Base-by-base conservation (phyloP, 2,113 vertebrate species). In the Acrocephalus kingi region DNA sequence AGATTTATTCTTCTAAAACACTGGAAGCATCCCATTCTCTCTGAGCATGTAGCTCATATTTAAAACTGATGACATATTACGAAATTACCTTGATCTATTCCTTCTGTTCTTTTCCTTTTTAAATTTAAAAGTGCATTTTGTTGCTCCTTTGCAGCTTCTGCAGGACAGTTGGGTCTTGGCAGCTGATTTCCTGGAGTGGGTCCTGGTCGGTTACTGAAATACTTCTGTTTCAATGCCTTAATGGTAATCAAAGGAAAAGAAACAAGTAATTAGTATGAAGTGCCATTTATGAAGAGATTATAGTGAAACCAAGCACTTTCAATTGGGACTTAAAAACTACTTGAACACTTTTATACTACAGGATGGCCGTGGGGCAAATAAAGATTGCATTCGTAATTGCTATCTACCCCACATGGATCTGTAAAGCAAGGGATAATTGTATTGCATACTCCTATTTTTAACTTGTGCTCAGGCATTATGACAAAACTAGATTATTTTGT, bases 171-270 rank as follows among this genome's bases (percentile, higher is more conserved):
- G 41, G 99, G 99, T 96, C 98, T 98, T 68, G 99, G 99, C 28
- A 99, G 97, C 80, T 98, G 98, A 73, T 97, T 98, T 56, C 99
- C 99, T 63, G 99, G 98, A 37, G 99, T 99, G 25, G 99, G 99
- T 52, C 96, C 99, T 52, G 99, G 99, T 31, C 98, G 97, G 85
- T 99, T 99, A 97, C 98, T 99, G 96, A 99, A 99, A 98, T 99
- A 99, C 8, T 87, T 98, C 94, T 98, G 98, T 96, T 99, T 99
- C 76, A 99, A 94, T 62, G 99, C 99, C 99, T 99, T 96, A 83
- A 92, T 62, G 8, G 93, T 23, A 89, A 95, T 7, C 2, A 4
- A 69, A 77, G 48, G 41, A 75, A 93, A 77, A 76, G 11, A 84
- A 64, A 13, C 4, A 76, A 58, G 9, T 69, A 64, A 43, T 66